phyloP scores from a whole-genome alignment of 2,888 invertebrate genomes.

The Morpho achilles region DNA sequence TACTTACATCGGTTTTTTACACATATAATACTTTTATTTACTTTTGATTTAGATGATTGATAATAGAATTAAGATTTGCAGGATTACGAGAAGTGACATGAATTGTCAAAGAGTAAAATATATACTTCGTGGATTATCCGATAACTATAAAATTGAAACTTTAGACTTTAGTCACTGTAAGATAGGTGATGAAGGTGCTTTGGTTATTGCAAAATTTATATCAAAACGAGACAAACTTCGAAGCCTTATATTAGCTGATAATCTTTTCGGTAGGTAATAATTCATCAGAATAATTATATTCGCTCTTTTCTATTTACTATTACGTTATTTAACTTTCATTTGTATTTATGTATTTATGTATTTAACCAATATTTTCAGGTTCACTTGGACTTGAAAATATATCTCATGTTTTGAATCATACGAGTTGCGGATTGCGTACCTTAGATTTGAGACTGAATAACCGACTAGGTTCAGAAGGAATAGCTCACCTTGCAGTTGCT shows the following conservation, averaged over 20 bases:
- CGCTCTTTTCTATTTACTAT: no score
- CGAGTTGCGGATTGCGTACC: conserved; percentile 54
- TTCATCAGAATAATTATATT: no score
- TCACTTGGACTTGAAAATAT: conserved; percentile 61
- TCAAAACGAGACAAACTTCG: conserved; percentile 65
- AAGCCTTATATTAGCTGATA: conserved; percentile 72
- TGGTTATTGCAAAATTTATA: conserved; percentile 80
- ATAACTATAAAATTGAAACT: conserved; percentile 65
- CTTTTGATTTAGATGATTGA: not conserved
- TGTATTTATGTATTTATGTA: no score
- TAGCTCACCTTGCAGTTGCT: conserved; percentile 65
- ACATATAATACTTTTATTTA: not conserved
- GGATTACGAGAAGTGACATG: conserved; percentile 68
- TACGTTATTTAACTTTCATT: no score
- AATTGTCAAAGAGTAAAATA: conserved; percentile 68
- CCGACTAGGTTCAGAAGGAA: conserved; percentile 64
- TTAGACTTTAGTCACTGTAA: conserved; percentile 83
- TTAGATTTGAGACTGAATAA: conserved; percentile 68
- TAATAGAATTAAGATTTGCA: conserved; percentile 31
- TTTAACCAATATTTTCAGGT: conserved; percentile 40
- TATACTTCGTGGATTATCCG: conserved; percentile 60
- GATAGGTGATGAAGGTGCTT: conserved; percentile 79
- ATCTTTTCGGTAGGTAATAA: conserved; percentile 61
- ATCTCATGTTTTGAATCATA: conserved; percentile 60
- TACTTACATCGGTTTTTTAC: not conserved